These are phyloP conservation scores for Anolis apletophallus DNA, from an alignment of 2,797 vertebrate genomes.

Conservation along the genomic window DNA sequence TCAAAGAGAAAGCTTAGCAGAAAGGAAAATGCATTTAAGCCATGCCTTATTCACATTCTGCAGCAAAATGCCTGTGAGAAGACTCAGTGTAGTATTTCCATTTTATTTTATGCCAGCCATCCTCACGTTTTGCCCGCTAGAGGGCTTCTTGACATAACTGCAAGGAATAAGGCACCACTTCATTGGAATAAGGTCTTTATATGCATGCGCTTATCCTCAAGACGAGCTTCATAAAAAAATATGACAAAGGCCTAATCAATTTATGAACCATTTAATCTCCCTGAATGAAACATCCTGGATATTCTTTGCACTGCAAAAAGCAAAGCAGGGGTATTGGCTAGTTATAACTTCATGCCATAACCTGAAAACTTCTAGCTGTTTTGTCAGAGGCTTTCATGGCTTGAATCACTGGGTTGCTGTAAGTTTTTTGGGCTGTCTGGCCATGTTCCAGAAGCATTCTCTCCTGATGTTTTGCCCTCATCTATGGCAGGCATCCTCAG, in stretches of 20 bases:
- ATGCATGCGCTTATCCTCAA: neutral
- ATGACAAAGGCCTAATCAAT: neutral
- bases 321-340: slow-evolving; percentile 65
- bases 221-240: neutral
- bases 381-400: neutral
- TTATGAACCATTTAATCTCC: slow-evolving; percentile 43
- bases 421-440: no score
- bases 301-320: slow-evolving; percentile 63
- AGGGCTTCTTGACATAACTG: neutral
- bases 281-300: slow-evolving; percentile 53
- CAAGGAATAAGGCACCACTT: neutral
- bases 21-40: neutral
- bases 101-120: neutral
- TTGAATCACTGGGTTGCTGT: no score
- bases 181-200: neutral
- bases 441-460: no score
- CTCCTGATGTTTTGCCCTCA: no score
- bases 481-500: no score
- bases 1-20: neutral
- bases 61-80: neutral
- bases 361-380: slow-evolving; percentile 60
- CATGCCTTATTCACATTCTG: neutral
- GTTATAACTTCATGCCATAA: slow-evolving; percentile 45
- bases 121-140: neutral
- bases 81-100: neutral